Evolutionary conservation across 2,113 vertebrate species (phyloP), one percentile per base, ranked within the genome.

Genomic region (Prolemur simus): DNA sequence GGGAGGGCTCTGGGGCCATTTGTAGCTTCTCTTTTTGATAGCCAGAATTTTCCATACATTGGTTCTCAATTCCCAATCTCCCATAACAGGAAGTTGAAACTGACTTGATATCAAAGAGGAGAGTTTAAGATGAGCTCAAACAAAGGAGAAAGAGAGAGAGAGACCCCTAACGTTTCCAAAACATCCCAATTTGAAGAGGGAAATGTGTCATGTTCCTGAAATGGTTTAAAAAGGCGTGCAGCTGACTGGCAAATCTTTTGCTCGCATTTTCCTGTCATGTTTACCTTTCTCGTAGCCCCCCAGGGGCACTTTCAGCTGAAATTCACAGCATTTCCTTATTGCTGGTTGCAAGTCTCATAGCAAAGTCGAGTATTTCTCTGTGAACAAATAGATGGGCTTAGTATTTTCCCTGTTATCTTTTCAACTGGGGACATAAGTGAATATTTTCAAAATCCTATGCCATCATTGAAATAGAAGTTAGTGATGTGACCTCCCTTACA

Each of bases 311-410:
- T 98, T 96, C 89, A 89, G 96, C 89, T 97, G 73, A 82, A 97
- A 91, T 97, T 97, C 89, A 91, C 98, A 96, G 93, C 88, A 97
- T 97, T 98, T 98, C 97, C 97, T 96, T 96, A 97, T 90, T 97
- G 89, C 95, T 95, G 84, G 95, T 97, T 97, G 91, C 94, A 98
- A 91, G 84, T 90, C 87, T 94, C 86, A 76, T 69, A 96, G 95
- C 69, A 97, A 97, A 98, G 83, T 77, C 39, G 42, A 95, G 73
- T 83, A 96, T 91, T 91, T 95, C 96, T 98, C 95, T 89, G 71
- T 97, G 98, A 98, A 97, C 96, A 98, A 98, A 98, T 96, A 98
- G 92, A 94, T 87, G 91, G 95, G 95, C 90, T 97, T 98, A 97
- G 96, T 96, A 97, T 98, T 98, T 98, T 96, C 90, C 92, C 96